Evolutionary conservation across 2,113 vertebrate species (phyloP), one percentile per base, ranked within the genome.

Genomic region (Fulmarus glacialis): DNA sequence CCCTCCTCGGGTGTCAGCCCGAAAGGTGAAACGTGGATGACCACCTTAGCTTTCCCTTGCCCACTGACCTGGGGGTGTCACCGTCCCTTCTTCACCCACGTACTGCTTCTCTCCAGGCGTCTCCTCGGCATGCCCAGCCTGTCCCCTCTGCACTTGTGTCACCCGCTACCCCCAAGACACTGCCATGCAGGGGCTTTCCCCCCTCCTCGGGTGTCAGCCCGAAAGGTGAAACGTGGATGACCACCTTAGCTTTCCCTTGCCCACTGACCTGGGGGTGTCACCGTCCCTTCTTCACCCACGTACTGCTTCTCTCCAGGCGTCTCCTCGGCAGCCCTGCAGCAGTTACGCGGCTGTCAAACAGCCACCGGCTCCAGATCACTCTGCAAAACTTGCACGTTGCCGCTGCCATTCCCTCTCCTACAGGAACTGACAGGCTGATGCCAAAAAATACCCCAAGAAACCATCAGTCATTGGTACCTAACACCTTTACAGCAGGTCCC

Each of bases 91-190:
- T 45, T 52, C 38, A 66, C 22, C 30, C 17, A 1, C 0, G 5
- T 11, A 9, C 7, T 9, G 43, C 48, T 72, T 42, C 53, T 88
- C 47, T 50, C 27, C 50, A 27, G n/a, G 32, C 2, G 2, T 42
- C 29, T 64, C 42, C 36, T 70, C n/a, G 9, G 38, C 53, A 63
- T n/a, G n/a, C n/a, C n/a, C n/a, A n/a, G n/a, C n/a, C n/a, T n/a
- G 11, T 47, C 14, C 32, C 15, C 8, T 45, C 62, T 3, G 1
- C 2, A 1, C 6, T 11, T 17, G 15, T 36, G 52, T 34, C 42
- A 36, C 91, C 38, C 7, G 1, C 6, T 32, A 27, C 12, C 60
- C 60, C 59, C 3, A 1, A 21, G 58, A 26, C 34, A 45, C 16
- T 16, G 56, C 36, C 50, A 5, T 1, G 1, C 55, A 7, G 32